phyloP scores from a whole-genome alignment of 2,888 invertebrate species.

The Acrobasis repandana region DNA sequence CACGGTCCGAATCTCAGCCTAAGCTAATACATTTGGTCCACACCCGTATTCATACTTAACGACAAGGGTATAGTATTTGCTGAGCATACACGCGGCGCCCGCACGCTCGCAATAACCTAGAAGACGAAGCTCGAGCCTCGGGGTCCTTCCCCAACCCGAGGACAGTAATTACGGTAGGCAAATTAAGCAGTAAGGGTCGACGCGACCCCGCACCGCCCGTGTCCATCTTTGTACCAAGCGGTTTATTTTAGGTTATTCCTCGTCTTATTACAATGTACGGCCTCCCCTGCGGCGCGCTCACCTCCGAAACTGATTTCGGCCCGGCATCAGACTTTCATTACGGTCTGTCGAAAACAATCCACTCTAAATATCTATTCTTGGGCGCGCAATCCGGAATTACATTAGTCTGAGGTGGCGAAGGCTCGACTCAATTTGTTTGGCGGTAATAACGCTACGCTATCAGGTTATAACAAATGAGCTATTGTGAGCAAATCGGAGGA shows the following conservation, averaged over 20 bases:
- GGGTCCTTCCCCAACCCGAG: slow-evolving; percentile 77
- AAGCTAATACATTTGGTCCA: slow-evolving; percentile 83
- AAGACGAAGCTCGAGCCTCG: slow-evolving; percentile 77
- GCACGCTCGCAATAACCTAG: slow-evolving; percentile 78
- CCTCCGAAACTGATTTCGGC: slow-evolving; percentile 80
- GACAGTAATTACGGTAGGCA: slow-evolving; percentile 84
- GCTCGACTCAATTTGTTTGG: slow-evolving; percentile 83
- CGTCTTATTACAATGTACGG: slow-evolving; percentile 81
- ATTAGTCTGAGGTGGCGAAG: slow-evolving; percentile 84
- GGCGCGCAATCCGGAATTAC: slow-evolving; percentile 80
- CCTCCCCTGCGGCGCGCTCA: slow-evolving; percentile 80
- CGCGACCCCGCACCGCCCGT: slow-evolving; percentile 62
- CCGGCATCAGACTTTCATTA: slow-evolving; percentile 82
- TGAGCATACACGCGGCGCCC: slow-evolving; percentile 79
- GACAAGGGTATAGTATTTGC: slow-evolving; percentile 80
- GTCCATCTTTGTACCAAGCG: slow-evolving; percentile 76
- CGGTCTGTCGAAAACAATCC: slow-evolving; percentile 84
- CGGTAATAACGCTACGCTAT: slow-evolving; percentile 79
- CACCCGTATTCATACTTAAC: slow-evolving; percentile 82
- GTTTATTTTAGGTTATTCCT: slow-evolving; percentile 81
- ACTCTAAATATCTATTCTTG: slow-evolving; percentile 83
- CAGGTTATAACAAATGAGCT: slow-evolving; percentile 82
- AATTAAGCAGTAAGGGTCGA: slow-evolving; percentile 82
- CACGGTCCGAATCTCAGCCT: slow-evolving; percentile 82
- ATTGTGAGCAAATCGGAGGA: slow-evolving; percentile 77